A percentile compares a stretch with the other conserved stretches of the same genome.
phyloP scores from a whole-genome alignment of 1,140 invertebrate genomes.

The Sinonovacula constricta region DNA sequence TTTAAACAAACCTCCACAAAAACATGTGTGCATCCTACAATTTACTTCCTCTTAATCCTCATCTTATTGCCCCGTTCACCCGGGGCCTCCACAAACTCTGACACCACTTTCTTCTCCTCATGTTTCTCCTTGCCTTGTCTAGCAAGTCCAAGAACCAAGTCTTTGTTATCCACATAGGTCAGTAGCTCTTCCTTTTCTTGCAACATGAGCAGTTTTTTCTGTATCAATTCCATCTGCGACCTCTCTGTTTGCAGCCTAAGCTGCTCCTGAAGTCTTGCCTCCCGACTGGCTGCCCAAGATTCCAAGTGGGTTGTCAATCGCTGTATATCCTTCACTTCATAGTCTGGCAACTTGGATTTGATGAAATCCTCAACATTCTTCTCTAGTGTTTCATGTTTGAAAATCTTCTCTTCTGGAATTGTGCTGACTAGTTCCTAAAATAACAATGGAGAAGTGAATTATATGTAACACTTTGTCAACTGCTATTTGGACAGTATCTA shows the following conservation, averaged over 20 bases:
- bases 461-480: too few relatives aligned
- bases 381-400: constrained; percentile 9
- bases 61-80: constrained; percentile 29
- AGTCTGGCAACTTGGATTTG: neutral
- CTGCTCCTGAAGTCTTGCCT: neutral
- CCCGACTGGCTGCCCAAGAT: constrained; percentile 7
- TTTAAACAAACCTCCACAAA: too few relatives aligned
- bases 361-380: constrained; percentile 7
- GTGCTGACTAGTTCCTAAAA: too few relatives aligned
- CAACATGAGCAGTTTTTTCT: constrained; percentile 9
- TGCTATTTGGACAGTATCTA: too few relatives aligned
- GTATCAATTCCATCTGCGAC: neutral
- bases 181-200: constrained; percentile 40
- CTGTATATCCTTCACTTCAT: constrained; percentile 8
- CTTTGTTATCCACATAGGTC: constrained; percentile 25
- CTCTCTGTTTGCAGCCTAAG: neutral
- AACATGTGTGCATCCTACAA: constrained; percentile 2
- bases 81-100: constrained; percentile 28
- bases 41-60: neutral
- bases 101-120: neutral
- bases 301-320: neutral
- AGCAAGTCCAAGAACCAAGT: neutral
- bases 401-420: too few relatives aligned
- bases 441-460: too few relatives aligned
- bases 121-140: neutral